Percentiles rank a stretch among this genome's conserved stretches.
These are phyloP conservation scores for Amphipoea lucens DNA, from an alignment of 2,888 invertebrate genomes.

Conservation along the genomic window DNA sequence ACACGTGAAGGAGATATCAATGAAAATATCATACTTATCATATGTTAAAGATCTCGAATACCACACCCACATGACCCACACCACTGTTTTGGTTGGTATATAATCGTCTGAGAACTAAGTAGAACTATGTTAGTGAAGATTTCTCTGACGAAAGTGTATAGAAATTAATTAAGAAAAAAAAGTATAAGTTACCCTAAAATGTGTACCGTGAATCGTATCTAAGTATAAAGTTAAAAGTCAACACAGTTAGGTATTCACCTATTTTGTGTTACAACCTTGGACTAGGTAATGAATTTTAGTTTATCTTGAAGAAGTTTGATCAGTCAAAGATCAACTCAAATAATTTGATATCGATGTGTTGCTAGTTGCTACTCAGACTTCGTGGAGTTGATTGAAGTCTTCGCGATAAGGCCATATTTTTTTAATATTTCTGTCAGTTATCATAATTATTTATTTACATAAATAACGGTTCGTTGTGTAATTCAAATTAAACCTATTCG, in stretches of 20 bases:
- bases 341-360: conserved; percentile 9
- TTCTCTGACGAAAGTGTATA: background rate
- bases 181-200: background rate
- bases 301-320: background rate
- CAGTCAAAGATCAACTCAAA: conserved; percentile 31
- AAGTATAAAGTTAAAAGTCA: background rate
- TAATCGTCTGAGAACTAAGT: background rate
- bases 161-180: background rate
- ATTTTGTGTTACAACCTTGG: background rate
- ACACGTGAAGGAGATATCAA: background rate
- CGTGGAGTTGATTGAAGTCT: background rate
- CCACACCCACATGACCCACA: background rate
- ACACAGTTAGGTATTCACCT: background rate
- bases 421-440: background rate
- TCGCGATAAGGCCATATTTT: conserved; percentile 3
- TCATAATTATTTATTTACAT: background rate
- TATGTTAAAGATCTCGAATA: conserved; percentile 5
- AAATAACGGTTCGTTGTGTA: background rate
- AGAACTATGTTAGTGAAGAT: too few species aligned
- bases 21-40: conserved; percentile 3
- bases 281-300: background rate
- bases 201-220: background rate
- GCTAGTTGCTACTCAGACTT: conserved; percentile 15
- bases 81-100: background rate
- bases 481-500: background rate